phyloP scores from a whole-genome alignment of 1,140 invertebrate genomes.

The Drosophila triauraria region DNA sequence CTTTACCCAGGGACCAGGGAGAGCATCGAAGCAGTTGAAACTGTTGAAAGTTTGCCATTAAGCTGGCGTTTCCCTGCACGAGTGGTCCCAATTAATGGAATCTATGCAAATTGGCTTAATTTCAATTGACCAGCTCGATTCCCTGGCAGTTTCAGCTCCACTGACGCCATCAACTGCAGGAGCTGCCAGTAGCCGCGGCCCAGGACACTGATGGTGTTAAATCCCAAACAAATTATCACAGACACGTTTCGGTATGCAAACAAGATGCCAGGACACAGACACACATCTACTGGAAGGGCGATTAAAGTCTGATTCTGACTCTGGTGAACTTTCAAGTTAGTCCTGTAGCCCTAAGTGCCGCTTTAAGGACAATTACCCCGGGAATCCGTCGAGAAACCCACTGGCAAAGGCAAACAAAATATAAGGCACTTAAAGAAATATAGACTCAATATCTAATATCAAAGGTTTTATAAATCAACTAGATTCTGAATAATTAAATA shows the following conservation, averaged over 20 bases:
- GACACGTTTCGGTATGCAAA: constrained; percentile 59
- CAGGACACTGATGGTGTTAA: constrained; percentile 26
- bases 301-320: constrained; percentile 39
- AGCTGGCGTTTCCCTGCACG: constrained; percentile 42
- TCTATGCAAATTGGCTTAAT: constrained; percentile 65
- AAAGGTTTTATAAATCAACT: not conserved
- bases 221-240: constrained; percentile 69
- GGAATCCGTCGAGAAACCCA: constrained; percentile 8
- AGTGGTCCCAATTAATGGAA: constrained; percentile 59
- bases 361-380: constrained; percentile 45
- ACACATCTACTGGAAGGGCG: constrained; percentile 17
- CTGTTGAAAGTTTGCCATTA: constrained; percentile 19
- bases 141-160: constrained; percentile 27
- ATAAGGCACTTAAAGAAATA: constrained; percentile 13
- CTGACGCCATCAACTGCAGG: constrained; percentile 33
- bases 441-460: not conserved
- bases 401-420: constrained; percentile 25
- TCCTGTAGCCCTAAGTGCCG: constrained; percentile 20
- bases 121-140: constrained; percentile 56
- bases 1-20: constrained; percentile 24
- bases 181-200: not conserved
- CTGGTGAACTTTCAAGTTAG: constrained; percentile 27
- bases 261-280: constrained; percentile 21
- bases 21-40: constrained; percentile 26
- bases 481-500: no score